Evolutionary conservation across 1,140 invertebrate species (phyloP).

Genomic region (Cherax quadricarinatus): DNA sequence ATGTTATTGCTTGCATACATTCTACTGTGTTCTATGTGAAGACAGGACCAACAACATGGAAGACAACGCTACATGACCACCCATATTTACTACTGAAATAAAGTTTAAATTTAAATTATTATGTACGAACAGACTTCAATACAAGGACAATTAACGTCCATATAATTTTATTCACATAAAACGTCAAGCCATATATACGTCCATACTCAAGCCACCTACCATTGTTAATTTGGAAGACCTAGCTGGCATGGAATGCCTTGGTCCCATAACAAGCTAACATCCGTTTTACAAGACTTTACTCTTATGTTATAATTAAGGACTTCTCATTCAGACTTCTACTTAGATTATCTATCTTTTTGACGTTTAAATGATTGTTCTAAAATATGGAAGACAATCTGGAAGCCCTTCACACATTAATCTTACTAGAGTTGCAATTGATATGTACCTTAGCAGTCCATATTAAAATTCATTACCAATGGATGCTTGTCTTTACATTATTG

Average conservation of each 20-base stretch:
- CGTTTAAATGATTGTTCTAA: slow-evolving; percentile 50
- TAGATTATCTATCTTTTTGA: slow-evolving; percentile 60
- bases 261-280: slow-evolving; percentile 47
- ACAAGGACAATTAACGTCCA: slow-evolving; percentile 24
- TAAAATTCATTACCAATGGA: neutral
- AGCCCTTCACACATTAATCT: slow-evolving; percentile 48
- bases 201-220: neutral
- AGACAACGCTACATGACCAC: slow-evolving; percentile 54
- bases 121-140: slow-evolving; percentile 15
- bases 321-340: neutral
- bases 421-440: slow-evolving; percentile 5
- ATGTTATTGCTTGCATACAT: slow-evolving; percentile 69
- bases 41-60: slow-evolving; percentile 66
- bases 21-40: slow-evolving; percentile 65
- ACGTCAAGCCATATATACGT: neutral
- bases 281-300: slow-evolving; percentile 6
- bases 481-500: neutral
- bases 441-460: slow-evolving; percentile 14
- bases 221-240: slow-evolving; percentile 51
- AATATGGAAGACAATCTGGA: slow-evolving; percentile 65
- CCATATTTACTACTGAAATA: slow-evolving; percentile 30
- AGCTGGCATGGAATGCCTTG: slow-evolving; percentile 46
- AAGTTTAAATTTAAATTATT: slow-evolving; percentile 12
- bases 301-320: neutral
- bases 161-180: neutral